Evolutionary conservation across 30 jellyfish, hydroid and myxozoan species (phyloP).

Genomic region (Aurelia aurita complex sp. Pacific): DNA sequence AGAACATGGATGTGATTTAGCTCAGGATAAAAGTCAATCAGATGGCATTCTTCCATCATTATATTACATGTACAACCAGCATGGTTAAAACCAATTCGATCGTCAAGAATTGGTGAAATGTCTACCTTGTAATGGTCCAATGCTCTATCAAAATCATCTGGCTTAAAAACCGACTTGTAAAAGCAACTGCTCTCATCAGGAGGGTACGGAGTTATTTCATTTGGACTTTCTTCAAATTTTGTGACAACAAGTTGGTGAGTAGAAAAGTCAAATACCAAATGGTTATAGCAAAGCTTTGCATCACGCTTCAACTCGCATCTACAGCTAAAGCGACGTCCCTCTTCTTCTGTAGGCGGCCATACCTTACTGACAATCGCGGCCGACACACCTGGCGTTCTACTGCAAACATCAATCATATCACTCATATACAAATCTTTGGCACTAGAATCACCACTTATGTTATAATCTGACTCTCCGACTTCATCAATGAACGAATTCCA

Average conservation of each 20-base stretch:
- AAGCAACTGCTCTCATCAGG: too few species aligned
- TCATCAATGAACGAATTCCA: too few species aligned
- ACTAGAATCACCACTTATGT: neutral
- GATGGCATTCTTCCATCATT: constrained; percentile 22
- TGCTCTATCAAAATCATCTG: neutral
- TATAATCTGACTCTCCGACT: too few species aligned
- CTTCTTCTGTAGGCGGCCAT: neutral
- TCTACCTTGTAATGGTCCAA: constrained; percentile 26
- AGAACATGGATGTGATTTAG: constrained; percentile 59
- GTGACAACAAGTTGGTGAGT: constrained; percentile 14
- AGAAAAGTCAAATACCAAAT: constrained; percentile 53
- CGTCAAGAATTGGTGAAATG: constrained; percentile 24
- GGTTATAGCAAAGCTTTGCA: constrained; percentile 38
- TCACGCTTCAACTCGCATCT: constrained; percentile 45
- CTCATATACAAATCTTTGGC: constrained; percentile 9
- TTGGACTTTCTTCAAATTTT: neutral
- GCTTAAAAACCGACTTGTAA: neutral
- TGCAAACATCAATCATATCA: neutral
- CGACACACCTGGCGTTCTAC: constrained; percentile 16
- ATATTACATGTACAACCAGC: constrained; percentile 60
- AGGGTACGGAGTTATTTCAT: neutral
- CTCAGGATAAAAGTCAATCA: too few species aligned
- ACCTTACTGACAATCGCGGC: constrained; percentile 28
- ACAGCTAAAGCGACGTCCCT: neutral
- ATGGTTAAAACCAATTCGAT: constrained; percentile 42